Conservation (phyloP, 1,140 invertebrate species). For the Anthonomus grandis region DNA sequence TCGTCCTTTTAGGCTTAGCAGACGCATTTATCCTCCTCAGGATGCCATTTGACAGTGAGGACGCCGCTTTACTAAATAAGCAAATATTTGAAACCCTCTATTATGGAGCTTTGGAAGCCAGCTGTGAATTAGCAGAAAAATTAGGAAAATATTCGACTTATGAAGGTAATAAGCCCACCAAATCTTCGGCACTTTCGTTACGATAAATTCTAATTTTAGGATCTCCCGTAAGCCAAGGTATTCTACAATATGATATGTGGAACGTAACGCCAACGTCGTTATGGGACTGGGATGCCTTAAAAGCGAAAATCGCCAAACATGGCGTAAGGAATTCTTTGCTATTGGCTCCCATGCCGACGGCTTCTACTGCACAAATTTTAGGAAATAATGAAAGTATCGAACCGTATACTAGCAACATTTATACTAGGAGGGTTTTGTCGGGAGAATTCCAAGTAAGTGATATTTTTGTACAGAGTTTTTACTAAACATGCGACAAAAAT, state of each 20-base stretch:
- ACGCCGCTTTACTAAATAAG: constrained; percentile 85
- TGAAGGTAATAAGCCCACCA: constrained; percentile 45
- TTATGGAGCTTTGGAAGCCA: constrained; percentile 93
- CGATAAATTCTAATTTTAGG: constrained; percentile 52
- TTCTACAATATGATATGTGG: constrained; percentile 99
- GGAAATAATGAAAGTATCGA: constrained; percentile 99
- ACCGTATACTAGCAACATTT: constrained; percentile 97
- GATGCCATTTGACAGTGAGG: constrained; percentile 84
- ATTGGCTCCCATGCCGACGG: constrained; percentile 97
- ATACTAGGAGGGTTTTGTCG: constrained; percentile 88
- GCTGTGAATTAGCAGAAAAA: constrained; percentile 90
- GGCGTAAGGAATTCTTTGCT: constrained; percentile 94
- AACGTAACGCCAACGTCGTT: constrained; percentile 80
- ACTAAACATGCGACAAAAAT: too few species aligned
- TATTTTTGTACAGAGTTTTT: too few species aligned
- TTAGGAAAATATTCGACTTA: constrained; percentile 90
- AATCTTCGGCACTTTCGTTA: background rate
- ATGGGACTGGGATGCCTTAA: constrained; percentile 87
- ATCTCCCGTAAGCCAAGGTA: constrained; percentile 90
- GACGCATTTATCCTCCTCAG: constrained; percentile 96
- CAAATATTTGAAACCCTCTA: constrained; percentile 99
- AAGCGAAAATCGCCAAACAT: constrained; percentile 82
- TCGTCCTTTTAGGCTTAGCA: constrained; percentile 66
- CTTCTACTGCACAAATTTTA: constrained; percentile 97
- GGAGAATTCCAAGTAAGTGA: constrained; percentile 57